Evolutionary conservation across 2,113 vertebrate genomes (phyloP).

Genomic region (Accipiter cooperii): DNA sequence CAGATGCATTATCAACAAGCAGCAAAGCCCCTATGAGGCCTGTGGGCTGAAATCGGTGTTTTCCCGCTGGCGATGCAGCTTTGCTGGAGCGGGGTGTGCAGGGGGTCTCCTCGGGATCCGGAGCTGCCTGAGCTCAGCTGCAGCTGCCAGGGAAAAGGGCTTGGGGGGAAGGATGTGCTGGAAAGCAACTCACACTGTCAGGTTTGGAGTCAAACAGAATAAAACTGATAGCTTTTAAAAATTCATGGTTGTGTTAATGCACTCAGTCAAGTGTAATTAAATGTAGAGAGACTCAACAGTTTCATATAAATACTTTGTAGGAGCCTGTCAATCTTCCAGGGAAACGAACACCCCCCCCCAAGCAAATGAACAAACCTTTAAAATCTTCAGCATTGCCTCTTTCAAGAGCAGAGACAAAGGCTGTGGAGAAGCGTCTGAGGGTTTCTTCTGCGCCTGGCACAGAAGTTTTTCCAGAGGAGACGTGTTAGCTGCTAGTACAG

Average conservation of each 20-base stretch:
- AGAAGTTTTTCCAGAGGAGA: neutral
- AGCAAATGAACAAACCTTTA: neutral
- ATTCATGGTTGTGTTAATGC: neutral
- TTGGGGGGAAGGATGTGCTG: neutral
- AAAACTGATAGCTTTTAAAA: neutral
- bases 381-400: neutral
- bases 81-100: neutral
- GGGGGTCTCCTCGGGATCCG: neutral
- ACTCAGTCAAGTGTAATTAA: neutral
- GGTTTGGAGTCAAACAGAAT: neutral
- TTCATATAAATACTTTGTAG: neutral
- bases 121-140: neutral
- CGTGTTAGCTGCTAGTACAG: fast-evolving
- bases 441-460: neutral
- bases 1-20: neutral
- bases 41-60: neutral
- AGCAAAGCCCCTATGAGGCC: neutral
- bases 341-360: neutral
- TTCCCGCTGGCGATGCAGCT: neutral
- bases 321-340: neutral
- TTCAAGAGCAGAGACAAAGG: neutral
- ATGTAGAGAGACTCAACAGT: neutral
- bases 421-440: neutral
- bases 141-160: neutral
- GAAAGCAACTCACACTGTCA: neutral